These are phyloP conservation scores for Trogon melanurus DNA, from an alignment of 2,113 vertebrate species.

Conservation along the genomic window DNA sequence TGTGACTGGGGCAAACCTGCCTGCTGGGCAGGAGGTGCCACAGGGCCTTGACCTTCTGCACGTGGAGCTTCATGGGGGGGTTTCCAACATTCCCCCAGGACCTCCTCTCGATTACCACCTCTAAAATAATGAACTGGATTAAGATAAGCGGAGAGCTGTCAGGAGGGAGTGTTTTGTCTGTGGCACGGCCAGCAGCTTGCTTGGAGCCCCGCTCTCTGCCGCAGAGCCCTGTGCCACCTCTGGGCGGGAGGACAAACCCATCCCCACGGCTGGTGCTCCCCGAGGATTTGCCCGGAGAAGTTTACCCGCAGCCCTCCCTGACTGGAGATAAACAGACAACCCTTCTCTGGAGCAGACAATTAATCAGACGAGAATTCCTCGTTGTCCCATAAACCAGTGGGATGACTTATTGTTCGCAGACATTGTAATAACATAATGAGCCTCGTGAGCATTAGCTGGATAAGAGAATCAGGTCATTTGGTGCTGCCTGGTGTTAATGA, in stretches of 20 bases:
- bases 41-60: neutral
- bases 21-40: neutral
- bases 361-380: neutral
- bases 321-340: neutral
- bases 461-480: slow-evolving; percentile 57
- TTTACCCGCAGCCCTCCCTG: neutral
- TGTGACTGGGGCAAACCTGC: neutral
- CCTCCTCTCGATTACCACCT: neutral
- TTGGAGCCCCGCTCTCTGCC: neutral
- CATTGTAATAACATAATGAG: slow-evolving; percentile 62
- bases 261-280: neutral
- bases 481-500: slow-evolving; percentile 65
- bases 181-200: neutral
- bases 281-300: neutral
- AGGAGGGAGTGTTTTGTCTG: neutral
- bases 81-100: neutral
- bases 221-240: neutral
- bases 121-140: neutral
- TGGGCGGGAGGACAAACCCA: neutral
- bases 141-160: neutral
- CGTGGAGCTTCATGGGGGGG: fast-evolving
- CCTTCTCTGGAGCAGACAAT: neutral
- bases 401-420: slow-evolving; percentile 38
- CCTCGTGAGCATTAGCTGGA: slow-evolving; percentile 54
- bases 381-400: slow-evolving; percentile 4